These are phyloP conservation scores for Betta splendens DNA, from an alignment of 2,797 vertebrate genomes.

Conservation along the genomic window DNA sequence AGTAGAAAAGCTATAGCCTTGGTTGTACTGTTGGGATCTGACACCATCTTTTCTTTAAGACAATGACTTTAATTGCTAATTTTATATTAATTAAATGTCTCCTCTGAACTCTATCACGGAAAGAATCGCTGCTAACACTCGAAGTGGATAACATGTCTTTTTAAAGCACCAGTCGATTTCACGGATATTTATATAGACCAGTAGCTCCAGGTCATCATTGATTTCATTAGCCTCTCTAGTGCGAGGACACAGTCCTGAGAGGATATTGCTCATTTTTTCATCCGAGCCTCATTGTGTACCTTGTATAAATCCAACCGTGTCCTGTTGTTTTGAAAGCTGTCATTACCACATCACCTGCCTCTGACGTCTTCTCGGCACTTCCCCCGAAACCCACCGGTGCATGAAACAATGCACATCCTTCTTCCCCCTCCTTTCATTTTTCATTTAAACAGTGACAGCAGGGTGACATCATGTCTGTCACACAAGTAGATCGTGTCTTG, in stretches of 20 bases:
- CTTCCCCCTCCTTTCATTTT: no score
- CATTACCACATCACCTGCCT: conserved; percentile 1
- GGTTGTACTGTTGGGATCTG: background rate
- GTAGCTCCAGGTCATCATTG: conserved; percentile 49
- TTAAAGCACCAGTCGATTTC: conserved; percentile 44
- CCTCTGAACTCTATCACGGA: background rate
- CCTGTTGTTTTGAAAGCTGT: conserved; percentile 19
- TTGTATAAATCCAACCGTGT: conserved; percentile 11
- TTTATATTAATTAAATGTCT: background rate
- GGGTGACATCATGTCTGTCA: conserved; percentile 57
- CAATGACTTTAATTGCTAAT: no score
- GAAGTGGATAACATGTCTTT: conserved; percentile 18
- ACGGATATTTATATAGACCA: conserved; percentile 49
- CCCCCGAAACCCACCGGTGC: no score
- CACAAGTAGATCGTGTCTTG: no score
- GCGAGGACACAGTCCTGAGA: conserved; percentile 21
- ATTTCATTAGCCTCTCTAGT: conserved; percentile 48
- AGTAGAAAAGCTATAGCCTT: conserved; percentile 12
- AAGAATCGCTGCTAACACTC: background rate
- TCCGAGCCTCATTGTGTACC: conserved; percentile 20
- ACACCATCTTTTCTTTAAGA: background rate
- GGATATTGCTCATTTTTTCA: conserved; percentile 25
- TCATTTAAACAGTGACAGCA: conserved; percentile 37
- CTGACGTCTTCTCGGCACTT: background rate
- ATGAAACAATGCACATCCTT: no score